Evolutionary conservation across 2,113 vertebrate species (phyloP), one percentile per base, ranked within the genome.

Genomic region (Serinus canaria): DNA sequence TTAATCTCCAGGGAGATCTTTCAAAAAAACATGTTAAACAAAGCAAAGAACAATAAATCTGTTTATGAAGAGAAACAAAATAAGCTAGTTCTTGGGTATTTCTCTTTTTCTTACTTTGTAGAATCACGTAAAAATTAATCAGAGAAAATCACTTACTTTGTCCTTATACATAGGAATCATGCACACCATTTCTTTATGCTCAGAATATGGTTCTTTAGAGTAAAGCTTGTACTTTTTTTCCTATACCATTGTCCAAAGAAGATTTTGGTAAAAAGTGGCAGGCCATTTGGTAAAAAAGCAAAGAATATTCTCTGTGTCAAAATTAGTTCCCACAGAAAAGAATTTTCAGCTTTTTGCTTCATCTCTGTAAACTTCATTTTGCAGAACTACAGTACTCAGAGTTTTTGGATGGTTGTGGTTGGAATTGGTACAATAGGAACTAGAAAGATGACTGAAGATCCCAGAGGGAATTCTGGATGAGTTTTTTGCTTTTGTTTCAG

Each of bases 41-140:
- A 90, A 83, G 1, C 3, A 59, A 44, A 47, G 24, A 23, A 76
- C 87, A 41, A 56, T 6, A 33, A 70, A 33, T 35, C 13, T 70
- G 4, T 1, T 35, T 25, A 44, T 35, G 13, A 10, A 39, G 15
- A 49, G 11, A 59, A n/a, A 64, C n/a, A 43, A 53, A 27, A 56
- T 24, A 37, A 64, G 24, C 0, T 7, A 0, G 0, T 39, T 75
- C 11, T 75, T 59, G 2, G 0, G 3, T 18, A 31, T 27, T 90
- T 44, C 11, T 81, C 18, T 63, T 63, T 67, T n/a, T 13, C 15
- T 69, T 9, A 24, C 3, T 66, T 37, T 33, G 20, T 30, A 63
- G 21, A 64, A 53, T 35, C 7, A n/a, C 7, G 14, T 25, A 62
- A 56, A 41, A 50, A 83, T 31, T 50, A 37, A 60, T 55, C 23